phyloP scores from a whole-genome alignment of 2,113 vertebrate species.

The Pampusana beccarii region DNA sequence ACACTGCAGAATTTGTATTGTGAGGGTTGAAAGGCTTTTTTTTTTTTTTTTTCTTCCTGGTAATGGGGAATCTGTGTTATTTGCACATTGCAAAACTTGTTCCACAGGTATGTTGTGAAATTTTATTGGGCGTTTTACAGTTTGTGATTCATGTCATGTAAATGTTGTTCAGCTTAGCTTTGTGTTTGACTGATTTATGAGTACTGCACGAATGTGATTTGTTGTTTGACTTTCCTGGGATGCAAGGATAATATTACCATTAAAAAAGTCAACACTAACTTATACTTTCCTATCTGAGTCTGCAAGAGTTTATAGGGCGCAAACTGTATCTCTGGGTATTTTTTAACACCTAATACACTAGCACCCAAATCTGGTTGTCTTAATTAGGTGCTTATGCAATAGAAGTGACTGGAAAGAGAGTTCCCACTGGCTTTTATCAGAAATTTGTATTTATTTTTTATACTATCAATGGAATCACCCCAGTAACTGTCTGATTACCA shows the following conservation, averaged over 20 bases:
- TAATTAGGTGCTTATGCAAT: not conserved
- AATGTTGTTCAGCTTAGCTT: constrained; percentile 22
- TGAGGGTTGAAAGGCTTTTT: constrained; percentile 3
- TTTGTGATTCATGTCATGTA: constrained; percentile 50
- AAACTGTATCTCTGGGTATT: not conserved
- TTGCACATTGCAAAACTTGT: constrained; percentile 64
- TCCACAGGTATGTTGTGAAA: constrained; percentile 65
- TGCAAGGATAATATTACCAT: not conserved
- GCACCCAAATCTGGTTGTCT: not conserved
- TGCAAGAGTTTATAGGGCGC: not conserved
- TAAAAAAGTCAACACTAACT: not conserved
- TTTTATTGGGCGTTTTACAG: constrained; percentile 57
- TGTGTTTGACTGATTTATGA: constrained; percentile 44
- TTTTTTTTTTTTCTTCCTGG: constrained; percentile 31
- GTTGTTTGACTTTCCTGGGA: constrained; percentile 26
- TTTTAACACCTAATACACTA: not conserved
- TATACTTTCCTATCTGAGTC: not conserved
- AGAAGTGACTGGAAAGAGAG: not conserved
- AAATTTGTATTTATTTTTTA: not conserved
- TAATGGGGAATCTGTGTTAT: constrained; percentile 47
- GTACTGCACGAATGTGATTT: not conserved
- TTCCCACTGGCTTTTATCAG: not conserved
- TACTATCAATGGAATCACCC: not conserved
- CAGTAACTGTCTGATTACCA: not conserved
- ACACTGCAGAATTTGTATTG: not conserved